Evolutionary conservation across 2,888 invertebrate species (phyloP), one percentile per base, ranked within the genome.

Genomic region (Eudemis profundana): DNA sequence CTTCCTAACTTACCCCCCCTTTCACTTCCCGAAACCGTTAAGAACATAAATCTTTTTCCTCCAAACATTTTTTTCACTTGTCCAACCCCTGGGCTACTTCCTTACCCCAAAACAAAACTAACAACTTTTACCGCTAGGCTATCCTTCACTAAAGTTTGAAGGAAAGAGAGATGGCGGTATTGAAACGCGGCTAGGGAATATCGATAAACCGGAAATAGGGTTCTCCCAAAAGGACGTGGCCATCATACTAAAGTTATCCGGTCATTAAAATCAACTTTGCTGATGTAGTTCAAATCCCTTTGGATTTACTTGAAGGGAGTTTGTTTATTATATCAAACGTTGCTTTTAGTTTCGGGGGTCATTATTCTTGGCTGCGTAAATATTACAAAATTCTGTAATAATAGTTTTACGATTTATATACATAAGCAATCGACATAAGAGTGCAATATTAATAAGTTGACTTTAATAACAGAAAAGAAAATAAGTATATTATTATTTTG

Each of bases 261-360:
- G 57, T 57, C 63, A 63, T 63, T 63, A 63, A 63, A 63, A 63
- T 63, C 63, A 63, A 63, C 63, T 63, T 57, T 63, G 63, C 63
- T 36, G 56, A 33, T 57, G 63, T 63, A 63, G 63, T 63, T 44
- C 49, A 33, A 50, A 57, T 56, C 42, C 63, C 57, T 5, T 4
- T 15, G 63, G 63, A 50, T 63, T 63, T 56, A 49, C 33, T 63
- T 17, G 14, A 36, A 27, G 19, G 49, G n/a, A 56, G 50, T 56
- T 63, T 56, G 63, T 63, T 63, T 63, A 57, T 50, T 62, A 46
- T 51, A 51, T 61, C 53, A n/a, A 29, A 46, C 23, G 46, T 61
- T 63, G 19, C 38, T 49, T 47, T 49, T 49, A 61, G 50, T 49
- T 47, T 40, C n/a, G n/a, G 17, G 15, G 12, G 51, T 36, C 33